Evolutionary conservation across 2,888 invertebrate genomes (phyloP), one percentile per base, ranked within the genome.

Genomic region (Drosophila austrosaltans): DNA sequence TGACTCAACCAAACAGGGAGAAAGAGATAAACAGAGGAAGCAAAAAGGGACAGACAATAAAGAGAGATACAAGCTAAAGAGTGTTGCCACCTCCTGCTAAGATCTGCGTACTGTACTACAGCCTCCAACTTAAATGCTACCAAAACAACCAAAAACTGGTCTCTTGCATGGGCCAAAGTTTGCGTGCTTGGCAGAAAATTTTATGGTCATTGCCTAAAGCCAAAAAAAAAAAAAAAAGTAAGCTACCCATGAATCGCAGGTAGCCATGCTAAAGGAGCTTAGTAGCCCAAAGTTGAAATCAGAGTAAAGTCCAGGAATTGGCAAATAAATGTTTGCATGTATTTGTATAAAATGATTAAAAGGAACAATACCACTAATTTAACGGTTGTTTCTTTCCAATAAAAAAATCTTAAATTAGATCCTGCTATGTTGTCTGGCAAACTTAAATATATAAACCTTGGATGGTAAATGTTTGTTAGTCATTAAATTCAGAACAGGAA

Each of bases 101-200:
- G 83, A 88, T 73, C 88, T 80, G 85, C 78, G 78, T 78, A 83
- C 83, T 87, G 88, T 83, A 83, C 83, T 54, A 57, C 42, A 57
- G n/a, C 53, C 22, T 56, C 22, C n/a, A 28, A 36, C 68, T 56
- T 39, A 66, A 39, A 66, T 72, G 59, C 68, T 75, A 60, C 72
- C 69, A 36, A 64, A 48, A 10, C 71, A 69, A 67, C 63, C 65
- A 71, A 79, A 78, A 83, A 83, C 88, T 81, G 87, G 88, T 86
- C 82, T 75, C 75, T 63, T 63, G 74, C 40, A 74, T 64, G 74
- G 77, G 88, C 83, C 88, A 84, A 84, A 88, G 88, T 84, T 84
- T 84, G 83, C 86, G 88, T 84, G 83, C 81, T 75, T 79, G 81
- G 88, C 87, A 72, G 63, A 81, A 83, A 73, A 67, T 53, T 83